phyloP scores from a whole-genome alignment of 1,140 invertebrate genomes.

The Hormaphis cornu region DNA sequence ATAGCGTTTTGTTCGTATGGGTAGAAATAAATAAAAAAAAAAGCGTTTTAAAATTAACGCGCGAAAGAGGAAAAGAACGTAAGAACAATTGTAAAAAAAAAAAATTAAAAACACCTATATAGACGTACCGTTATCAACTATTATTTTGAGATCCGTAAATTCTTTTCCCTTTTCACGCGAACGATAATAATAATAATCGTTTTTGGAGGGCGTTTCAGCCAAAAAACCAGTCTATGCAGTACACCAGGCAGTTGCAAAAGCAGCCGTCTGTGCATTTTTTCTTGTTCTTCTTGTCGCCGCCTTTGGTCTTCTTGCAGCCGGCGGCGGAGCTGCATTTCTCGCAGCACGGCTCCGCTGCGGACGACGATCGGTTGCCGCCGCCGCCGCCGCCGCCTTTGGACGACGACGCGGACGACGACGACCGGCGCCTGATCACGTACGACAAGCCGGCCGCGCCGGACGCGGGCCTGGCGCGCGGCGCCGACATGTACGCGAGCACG shows the following conservation, averaged over 20 bases:
- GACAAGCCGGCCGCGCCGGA: neutral
- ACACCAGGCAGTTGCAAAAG: slow-evolving; percentile 9
- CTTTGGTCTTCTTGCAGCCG: neutral
- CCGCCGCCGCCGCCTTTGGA: neutral
- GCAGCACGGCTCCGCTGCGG: too few relatives aligned
- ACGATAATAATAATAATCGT: too few relatives aligned
- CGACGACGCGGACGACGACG: neutral
- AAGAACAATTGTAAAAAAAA: too few relatives aligned
- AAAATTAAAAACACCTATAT: too few relatives aligned
- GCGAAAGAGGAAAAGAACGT: too few relatives aligned
- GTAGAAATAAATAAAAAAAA: too few relatives aligned
- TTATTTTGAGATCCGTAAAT: too few relatives aligned
- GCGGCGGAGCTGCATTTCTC: too few relatives aligned
- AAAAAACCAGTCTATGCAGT: slow-evolving; percentile 22
- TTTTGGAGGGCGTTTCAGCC: neutral
- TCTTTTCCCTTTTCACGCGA: too few relatives aligned
- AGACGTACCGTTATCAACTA: too few relatives aligned
- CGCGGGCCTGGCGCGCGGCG: neutral
- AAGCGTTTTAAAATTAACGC: too few relatives aligned
- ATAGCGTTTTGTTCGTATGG: too few relatives aligned
- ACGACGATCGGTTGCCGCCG: neutral
- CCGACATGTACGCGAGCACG: neutral
- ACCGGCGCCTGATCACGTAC: slow-evolving; percentile 24
- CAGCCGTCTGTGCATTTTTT: slow-evolving; percentile 9
- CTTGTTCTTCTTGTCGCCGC: slow-evolving; percentile 6